Percentiles rank a stretch among this genome's conserved stretches.
These are phyloP conservation scores for Polydrusus pterygomalis DNA, from an alignment of 2,888 invertebrate genomes.

Conservation along the genomic window DNA sequence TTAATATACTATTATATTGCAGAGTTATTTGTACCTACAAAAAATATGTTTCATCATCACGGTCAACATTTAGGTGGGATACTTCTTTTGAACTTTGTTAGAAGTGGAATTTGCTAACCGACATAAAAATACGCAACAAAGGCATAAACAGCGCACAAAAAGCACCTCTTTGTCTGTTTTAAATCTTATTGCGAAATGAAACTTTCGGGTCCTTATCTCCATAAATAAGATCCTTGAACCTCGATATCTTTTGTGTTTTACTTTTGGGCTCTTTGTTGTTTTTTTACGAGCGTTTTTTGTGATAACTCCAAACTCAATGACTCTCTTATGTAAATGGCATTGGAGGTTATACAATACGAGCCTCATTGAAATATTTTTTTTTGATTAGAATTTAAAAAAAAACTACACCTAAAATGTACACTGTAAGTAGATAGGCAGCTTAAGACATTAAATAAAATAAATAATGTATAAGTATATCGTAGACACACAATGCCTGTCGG, in stretches of 20 bases:
- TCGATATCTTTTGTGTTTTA: slow-evolving; percentile 5
- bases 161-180: slow-evolving; percentile 17
- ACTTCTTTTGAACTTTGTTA: too few relatives aligned
- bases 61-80: too few relatives aligned
- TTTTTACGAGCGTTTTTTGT: slow-evolving; percentile 13
- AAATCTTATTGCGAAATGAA: slow-evolving; percentile 30
- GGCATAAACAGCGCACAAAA: slow-evolving; percentile 9
- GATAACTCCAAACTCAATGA: background rate
- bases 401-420: too few relatives aligned
- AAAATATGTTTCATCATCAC: too few relatives aligned
- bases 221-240: slow-evolving; percentile 22
- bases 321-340: slow-evolving; percentile 4
- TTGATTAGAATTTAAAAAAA: background rate
- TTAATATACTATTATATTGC: too few relatives aligned
- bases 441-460: too few relatives aligned
- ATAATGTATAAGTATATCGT: too few relatives aligned
- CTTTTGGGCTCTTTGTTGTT: slow-evolving; percentile 4
- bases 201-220: slow-evolving; percentile 10
- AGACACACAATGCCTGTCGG: too few relatives aligned
- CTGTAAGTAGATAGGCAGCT: too few relatives aligned
- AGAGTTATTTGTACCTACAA: too few relatives aligned
- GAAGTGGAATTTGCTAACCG: background rate
- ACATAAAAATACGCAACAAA: slow-evolving; percentile 15
- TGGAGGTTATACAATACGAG: background rate
- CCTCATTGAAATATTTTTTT: background rate